These are phyloP conservation scores for Lepus timidus DNA, from an alignment of 2,113 vertebrate genomes.

Conservation along the genomic window DNA sequence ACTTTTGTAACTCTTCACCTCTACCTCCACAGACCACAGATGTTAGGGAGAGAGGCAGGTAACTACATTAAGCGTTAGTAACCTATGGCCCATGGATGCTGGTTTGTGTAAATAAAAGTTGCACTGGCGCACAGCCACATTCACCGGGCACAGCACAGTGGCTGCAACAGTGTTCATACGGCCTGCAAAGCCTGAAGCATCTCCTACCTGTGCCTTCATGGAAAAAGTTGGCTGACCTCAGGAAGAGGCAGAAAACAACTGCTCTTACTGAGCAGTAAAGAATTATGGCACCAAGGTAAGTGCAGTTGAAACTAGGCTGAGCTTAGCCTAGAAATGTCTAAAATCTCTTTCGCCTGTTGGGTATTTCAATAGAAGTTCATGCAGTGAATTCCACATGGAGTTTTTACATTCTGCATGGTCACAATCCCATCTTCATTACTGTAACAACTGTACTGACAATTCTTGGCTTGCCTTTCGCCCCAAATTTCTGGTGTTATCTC, in stretches of 20 bases:
- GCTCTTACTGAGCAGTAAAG: slow-evolving; percentile 38
- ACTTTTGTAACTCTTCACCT: background rate
- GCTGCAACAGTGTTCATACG: background rate
- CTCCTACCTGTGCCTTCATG: background rate
- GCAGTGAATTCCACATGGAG: slow-evolving; percentile 58
- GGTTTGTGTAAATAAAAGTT: background rate
- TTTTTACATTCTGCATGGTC: slow-evolving; percentile 34
- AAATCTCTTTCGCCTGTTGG: slow-evolving; percentile 59
- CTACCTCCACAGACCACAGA: background rate
- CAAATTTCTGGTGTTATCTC: slow-evolving; percentile 50
- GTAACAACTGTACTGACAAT: slow-evolving; percentile 57
- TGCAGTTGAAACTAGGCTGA: background rate
- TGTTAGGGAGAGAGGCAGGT: background rate
- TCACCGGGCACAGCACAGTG: background rate
- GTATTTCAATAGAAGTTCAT: slow-evolving; percentile 66
- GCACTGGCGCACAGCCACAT: background rate
- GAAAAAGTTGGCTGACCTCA: background rate
- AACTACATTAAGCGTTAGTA: background rate
- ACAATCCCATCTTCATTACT: slow-evolving; percentile 59
- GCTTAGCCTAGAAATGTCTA: slow-evolving; percentile 66
- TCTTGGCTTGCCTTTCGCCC: slow-evolving; percentile 55
- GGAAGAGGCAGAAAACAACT: slow-evolving; percentile 36
- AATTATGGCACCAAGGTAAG: background rate
- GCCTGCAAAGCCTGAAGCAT: slow-evolving; percentile 14
- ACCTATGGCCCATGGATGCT: background rate